Conservation (phyloP, 2,797 vertebrate species). For the Ctenosaura bakeri region DNA sequence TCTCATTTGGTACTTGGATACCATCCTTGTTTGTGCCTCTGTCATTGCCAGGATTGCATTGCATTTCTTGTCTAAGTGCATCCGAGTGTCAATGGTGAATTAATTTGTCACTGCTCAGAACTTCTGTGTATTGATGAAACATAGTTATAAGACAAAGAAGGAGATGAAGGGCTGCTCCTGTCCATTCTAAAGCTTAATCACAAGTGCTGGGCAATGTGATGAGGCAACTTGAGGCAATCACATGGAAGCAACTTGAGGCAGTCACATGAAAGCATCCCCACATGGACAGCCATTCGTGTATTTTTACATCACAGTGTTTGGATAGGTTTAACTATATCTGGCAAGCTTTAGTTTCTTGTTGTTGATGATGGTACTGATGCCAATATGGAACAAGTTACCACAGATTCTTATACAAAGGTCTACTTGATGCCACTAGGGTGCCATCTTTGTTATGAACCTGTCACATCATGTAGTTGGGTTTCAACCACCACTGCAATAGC, state of each 20-base stretch:
- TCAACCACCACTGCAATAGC: not conserved
- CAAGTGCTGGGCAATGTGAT: not conserved
- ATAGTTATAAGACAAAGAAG: not conserved
- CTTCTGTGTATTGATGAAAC: conserved; percentile 13
- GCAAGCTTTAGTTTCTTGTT: not conserved
- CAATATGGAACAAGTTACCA: not conserved
- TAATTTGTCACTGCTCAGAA: conserved; percentile 60
- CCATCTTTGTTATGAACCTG: not conserved
- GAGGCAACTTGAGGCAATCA: no score
- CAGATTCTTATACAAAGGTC: not conserved
- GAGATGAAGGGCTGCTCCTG: not conserved
- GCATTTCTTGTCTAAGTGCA: conserved; percentile 51
- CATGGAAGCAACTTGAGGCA: not conserved
- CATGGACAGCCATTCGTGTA: not conserved
- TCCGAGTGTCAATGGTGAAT: conserved; percentile 69
- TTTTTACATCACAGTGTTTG: not conserved
- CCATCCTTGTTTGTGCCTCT: conserved; percentile 58
- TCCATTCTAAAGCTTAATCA: not conserved
- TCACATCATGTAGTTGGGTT: not conserved
- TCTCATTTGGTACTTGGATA: conserved; percentile 49
- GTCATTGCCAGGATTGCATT: conserved; percentile 66
- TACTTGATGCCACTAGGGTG: no score
- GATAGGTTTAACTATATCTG: not conserved
- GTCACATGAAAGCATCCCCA: not conserved
- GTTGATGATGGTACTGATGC: not conserved